A percentile compares a stretch with the other conserved stretches of the same genome.
phyloP scores from a whole-genome alignment of 2,888 invertebrate species.

The Salpingus planirostris region DNA sequence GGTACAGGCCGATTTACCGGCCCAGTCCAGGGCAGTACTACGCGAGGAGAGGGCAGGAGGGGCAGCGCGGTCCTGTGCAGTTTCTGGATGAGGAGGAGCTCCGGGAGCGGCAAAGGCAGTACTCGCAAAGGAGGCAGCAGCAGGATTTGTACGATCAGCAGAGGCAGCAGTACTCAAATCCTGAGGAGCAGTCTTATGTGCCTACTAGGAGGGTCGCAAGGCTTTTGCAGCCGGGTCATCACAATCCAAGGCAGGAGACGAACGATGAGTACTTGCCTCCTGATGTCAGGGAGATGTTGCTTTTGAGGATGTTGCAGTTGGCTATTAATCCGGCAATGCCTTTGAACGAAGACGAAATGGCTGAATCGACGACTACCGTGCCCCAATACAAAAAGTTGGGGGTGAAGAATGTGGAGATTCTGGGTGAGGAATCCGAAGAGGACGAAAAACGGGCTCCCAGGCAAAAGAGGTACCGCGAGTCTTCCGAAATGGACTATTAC shows the following conservation, averaged over 20 bases:
- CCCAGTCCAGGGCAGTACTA: constrained; percentile 21
- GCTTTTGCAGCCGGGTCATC: constrained; percentile 19
- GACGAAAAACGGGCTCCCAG: constrained; percentile 15
- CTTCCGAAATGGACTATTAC: constrained; percentile 18
- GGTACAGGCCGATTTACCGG: constrained; percentile 13
- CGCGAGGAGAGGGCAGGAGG: constrained; percentile 16
- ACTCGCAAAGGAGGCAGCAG: constrained; percentile 14
- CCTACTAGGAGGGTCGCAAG: constrained; percentile 34
- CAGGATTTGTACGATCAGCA: constrained; percentile 13
- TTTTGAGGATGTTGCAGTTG: constrained; percentile 62
- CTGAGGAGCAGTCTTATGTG: constrained; percentile 25
- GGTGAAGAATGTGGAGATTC: constrained; percentile 62
- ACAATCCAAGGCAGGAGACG: constrained; percentile 17
- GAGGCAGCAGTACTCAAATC: constrained; percentile 20
- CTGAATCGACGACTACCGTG: constrained; percentile 40
- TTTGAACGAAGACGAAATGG: constrained; percentile 31
- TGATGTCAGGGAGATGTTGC: constrained; percentile 60
- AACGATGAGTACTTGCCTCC: constrained; percentile 56
- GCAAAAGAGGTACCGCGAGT: constrained; percentile 23
- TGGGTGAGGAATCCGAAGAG: constrained; percentile 52
- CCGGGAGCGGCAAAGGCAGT: constrained; percentile 15
- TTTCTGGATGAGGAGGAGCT: constrained; percentile 13
- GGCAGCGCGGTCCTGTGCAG: constrained; percentile 15
- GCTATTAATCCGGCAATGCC: constrained; percentile 57
- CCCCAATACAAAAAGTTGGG: constrained; percentile 49